phyloP scores from a whole-genome alignment of 2,113 vertebrate species.

The human (Homo sapiens) region GRCh38 chr7:89199001-89199500 shows the following conservation, averaged over 20 bases:
- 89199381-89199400: neutral
- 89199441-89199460: neutral
- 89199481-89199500: neutral
- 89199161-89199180: constrained; percentile 1
- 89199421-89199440: neutral
- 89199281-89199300: neutral
- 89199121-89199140: constrained; percentile 23
- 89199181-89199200: neutral
- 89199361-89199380: neutral
- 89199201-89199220: neutral
- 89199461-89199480: neutral
- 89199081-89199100: constrained; percentile 20
- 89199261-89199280: neutral
- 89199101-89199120: neutral
- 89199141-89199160: constrained; percentile 5
- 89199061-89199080: constrained; percentile 6
- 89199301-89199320: neutral
- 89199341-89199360: neutral
- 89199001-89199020: neutral
- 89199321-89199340: neutral
- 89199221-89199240: neutral
- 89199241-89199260: neutral
- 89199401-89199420: neutral
- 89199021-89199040: neutral
- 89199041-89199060: neutral